Percentiles rank a stretch among this genome's conserved stretches.
These are phyloP conservation scores for Corydoras maculifer DNA, from an alignment of 2,113 vertebrate species.

Conservation along the genomic window DNA sequence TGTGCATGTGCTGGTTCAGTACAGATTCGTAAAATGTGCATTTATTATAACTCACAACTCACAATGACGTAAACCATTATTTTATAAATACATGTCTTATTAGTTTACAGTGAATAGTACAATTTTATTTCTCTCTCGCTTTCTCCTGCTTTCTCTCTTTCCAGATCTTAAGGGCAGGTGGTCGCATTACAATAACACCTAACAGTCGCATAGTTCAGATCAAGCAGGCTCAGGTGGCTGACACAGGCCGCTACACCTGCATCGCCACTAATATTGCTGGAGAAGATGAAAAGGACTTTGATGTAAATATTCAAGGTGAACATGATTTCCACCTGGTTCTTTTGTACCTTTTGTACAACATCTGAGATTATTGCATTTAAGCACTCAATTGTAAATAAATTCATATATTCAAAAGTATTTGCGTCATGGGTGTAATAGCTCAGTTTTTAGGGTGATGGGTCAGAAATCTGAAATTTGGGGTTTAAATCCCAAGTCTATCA, in stretches of 20 bases:
- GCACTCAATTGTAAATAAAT: too few species aligned
- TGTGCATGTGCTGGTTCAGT: too few species aligned
- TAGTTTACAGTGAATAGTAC: too few species aligned
- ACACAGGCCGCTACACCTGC: slow-evolving; percentile 90
- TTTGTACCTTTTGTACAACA: too few species aligned
- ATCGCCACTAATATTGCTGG: slow-evolving; percentile 89
- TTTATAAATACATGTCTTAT: too few species aligned
- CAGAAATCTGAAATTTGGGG: background rate
- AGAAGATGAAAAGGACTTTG: slow-evolving; percentile 96
- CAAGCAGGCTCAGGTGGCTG: slow-evolving; percentile 79
- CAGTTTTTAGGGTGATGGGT: too few species aligned
- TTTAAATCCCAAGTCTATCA: background rate
- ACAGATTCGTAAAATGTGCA: too few species aligned
- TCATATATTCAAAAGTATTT: too few species aligned
- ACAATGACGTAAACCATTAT: too few species aligned
- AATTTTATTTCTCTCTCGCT: background rate
- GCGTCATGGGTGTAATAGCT: too few species aligned
- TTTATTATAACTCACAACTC: too few species aligned
- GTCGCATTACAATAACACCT: slow-evolving; percentile 68
- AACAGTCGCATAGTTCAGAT: slow-evolving; percentile 78
- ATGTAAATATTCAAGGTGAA: slow-evolving; percentile 99
- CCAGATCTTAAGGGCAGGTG: slow-evolving; percentile 73
- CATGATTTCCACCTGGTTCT: slow-evolving; percentile 39
- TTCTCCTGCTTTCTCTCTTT: slow-evolving; percentile 10
- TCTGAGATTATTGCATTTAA: background rate